Evolutionary conservation across 2,113 vertebrate genomes (phyloP).

Genomic region (Hucho hucho): DNA sequence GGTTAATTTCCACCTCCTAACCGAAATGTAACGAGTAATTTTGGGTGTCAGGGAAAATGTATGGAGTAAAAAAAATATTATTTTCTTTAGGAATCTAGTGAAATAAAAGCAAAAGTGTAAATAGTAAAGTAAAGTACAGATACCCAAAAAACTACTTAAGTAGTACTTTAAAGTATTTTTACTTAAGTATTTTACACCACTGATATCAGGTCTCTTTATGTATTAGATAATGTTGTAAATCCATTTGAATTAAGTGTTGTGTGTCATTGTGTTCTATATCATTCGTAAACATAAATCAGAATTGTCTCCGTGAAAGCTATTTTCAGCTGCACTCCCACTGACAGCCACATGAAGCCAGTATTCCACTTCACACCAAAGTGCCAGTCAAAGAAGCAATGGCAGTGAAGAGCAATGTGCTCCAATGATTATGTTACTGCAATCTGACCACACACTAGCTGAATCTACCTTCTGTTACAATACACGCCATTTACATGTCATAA

Average conservation of each 20-base stretch:
- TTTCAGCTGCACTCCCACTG: neutral
- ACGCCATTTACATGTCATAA: neutral
- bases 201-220: neutral
- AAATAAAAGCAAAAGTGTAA: no score
- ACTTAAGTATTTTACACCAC: no score
- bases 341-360: neutral
- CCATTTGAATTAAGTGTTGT: neutral
- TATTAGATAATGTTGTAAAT: neutral
- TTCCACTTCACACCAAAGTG: neutral
- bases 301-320: constrained; percentile 1
- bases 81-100: no score
- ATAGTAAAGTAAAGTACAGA: no score
- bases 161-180: no score
- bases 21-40: no score
- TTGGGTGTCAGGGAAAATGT: no score
- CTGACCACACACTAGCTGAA: neutral
- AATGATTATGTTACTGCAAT: neutral
- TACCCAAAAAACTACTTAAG: no score
- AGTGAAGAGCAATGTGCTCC: neutral
- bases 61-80: no score
- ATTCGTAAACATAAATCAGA: neutral
- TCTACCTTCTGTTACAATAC: neutral
- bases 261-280: neutral
- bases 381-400: neutral
- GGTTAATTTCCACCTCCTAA: no score